Evolutionary conservation across 2,797 vertebrate genomes (phyloP).

Genomic region (Ataeniobius toweri): DNA sequence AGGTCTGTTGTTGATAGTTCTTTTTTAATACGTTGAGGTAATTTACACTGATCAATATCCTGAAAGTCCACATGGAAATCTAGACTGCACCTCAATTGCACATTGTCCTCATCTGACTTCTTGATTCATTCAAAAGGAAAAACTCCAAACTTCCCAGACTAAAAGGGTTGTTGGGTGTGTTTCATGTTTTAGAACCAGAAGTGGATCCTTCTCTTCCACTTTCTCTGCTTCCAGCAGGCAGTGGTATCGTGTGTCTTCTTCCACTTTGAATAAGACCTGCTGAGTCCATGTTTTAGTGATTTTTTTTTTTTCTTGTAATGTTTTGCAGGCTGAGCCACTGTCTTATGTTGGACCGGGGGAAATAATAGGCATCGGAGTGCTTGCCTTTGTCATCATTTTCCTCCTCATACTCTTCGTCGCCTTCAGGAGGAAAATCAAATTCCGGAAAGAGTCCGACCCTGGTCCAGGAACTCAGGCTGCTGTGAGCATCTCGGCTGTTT

Average conservation of each 20-base stretch:
- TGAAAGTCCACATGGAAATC: background rate
- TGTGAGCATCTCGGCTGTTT: conserved; percentile 86
- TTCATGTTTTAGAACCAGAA: background rate
- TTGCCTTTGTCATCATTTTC: conserved; percentile 88
- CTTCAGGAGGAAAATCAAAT: conserved; percentile 91
- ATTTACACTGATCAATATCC: background rate
- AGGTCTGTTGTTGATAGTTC: background rate
- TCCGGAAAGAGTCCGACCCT: conserved; percentile 86
- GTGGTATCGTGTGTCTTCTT: background rate
- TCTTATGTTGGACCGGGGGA: conserved; percentile 94
- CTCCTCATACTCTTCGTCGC: conserved; percentile 87
- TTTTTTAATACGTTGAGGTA: background rate
- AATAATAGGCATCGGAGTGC: conserved; percentile 91
- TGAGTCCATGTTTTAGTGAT: conserved; percentile 1
- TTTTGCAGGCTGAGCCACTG: conserved; percentile 84
- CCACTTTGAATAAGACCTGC: background rate
- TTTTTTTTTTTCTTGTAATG: conserved; percentile 12
- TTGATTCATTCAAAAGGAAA: conserved; percentile 8
- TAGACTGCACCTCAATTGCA: background rate
- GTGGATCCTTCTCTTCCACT: background rate
- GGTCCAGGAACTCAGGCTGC: conserved; percentile 81
- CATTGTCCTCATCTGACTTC: background rate
- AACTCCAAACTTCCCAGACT: background rate
- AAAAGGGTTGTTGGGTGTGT: background rate
- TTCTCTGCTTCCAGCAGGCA: background rate